Conservation (phyloP, 2,797 vertebrate species). For the Threskiornis aethiopicus region DNA sequence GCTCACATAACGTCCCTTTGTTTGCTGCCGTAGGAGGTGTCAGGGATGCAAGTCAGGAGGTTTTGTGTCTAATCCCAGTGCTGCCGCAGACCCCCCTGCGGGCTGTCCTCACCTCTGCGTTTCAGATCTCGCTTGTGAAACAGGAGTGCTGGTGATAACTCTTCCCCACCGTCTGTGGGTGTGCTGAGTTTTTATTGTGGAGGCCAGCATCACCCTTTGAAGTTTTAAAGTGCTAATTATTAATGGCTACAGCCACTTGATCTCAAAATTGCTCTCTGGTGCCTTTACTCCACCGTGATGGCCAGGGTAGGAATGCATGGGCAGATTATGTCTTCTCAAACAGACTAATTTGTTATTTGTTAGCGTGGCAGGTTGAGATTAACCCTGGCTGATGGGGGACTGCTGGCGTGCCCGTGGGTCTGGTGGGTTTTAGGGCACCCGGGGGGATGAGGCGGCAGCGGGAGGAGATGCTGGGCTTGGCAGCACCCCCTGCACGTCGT, state of each 20-base stretch:
- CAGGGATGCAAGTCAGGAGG: background rate
- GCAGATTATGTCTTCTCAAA: background rate
- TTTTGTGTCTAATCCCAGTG: background rate
- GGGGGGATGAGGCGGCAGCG: background rate
- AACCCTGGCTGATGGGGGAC: background rate
- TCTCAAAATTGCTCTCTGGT: background rate
- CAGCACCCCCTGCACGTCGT: background rate
- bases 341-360: background rate
- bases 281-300: background rate
- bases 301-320: background rate
- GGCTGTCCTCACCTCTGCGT: background rate
- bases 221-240: background rate
- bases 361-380: background rate
- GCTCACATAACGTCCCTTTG: background rate
- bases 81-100: rapidly evolving
- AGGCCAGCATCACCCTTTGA: background rate
- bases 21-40: background rate
- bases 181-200: background rate
- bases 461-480: background rate
- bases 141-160: background rate
- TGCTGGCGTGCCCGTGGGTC: background rate
- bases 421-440: background rate
- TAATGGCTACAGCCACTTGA: background rate
- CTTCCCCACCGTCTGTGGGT: background rate
- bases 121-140: background rate